Base-by-base conservation (phyloP, 2,113 vertebrate species). In the Mungos mungo region DNA sequence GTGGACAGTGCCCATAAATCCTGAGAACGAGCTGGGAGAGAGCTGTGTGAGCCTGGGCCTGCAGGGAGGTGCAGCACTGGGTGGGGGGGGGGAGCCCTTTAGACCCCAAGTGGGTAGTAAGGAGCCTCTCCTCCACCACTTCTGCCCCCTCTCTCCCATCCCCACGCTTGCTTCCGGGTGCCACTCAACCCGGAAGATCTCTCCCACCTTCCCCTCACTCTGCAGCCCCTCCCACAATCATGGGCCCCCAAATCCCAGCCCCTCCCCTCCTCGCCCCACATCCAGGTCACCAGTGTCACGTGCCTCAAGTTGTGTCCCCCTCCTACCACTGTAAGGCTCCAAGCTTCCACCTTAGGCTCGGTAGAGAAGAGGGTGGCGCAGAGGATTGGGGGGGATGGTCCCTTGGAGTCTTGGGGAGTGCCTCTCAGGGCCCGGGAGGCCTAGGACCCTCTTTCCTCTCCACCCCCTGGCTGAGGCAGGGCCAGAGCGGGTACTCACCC, bases 401-500 rank as follows among this genome's bases (percentile, higher is more conserved):
- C 31, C 74, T 0, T 1, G 31, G 72, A 27, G 29, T 31, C 50
- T 57, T 52, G 80, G 33, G 47, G 9, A 7, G 54, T 79, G 33
- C 11, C 14, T 77, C 41, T 79, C 33, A 8, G 41, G 14, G 57
- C 3, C 7, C 60, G 23, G 9, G 29, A 10, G 11, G 41, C 41
- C 41, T 3, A 47, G 47, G 29, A 12, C 21, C 7, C 21, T 57
- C 9, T 38, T 77, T 7, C 45, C 47, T 10, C 29, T 16, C 14
- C 74, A 3, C 12, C 2, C 16, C 2, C 5, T 15, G 85, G 63
- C 72, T 7, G 25, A 31, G n/a, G 31, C 1, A 5, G 10, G n/a
- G 35, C 5, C 3, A 14, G 10, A 25, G 18, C 9, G 7, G 38
- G 8, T 0, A 96, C 99, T 99, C 98, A 99, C 99, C 99, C 99